A percentile compares a stretch with the other conserved stretches of the same genome.
phyloP scores from a whole-genome alignment of 2,113 vertebrate genomes.

The Candoia aspera region DNA sequence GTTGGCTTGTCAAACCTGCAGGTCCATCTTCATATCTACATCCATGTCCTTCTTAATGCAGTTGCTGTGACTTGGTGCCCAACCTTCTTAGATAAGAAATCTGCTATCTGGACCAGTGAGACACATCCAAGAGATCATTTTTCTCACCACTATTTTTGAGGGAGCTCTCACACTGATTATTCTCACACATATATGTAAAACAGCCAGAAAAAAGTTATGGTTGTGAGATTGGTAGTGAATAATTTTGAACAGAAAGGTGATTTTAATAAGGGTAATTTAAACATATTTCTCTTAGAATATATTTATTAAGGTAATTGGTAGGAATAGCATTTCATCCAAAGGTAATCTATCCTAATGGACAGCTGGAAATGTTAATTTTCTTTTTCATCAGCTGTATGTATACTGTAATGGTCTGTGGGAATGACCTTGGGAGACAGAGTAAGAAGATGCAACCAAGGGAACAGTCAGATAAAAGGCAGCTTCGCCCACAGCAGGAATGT shows the following conservation, averaged over 20 bases:
- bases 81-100: background rate
- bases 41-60: background rate
- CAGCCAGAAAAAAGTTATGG: background rate
- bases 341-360: background rate
- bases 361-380: background rate
- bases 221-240: background rate
- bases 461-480: background rate
- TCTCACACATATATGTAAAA: background rate
- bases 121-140: background rate
- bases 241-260: background rate
- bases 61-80: background rate
- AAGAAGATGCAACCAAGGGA: background rate
- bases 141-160: background rate
- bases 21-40: background rate
- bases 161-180: background rate
- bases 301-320: background rate
- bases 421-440: background rate
- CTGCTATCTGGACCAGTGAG: background rate
- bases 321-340: background rate
- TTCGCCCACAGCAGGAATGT: background rate
- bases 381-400: background rate
- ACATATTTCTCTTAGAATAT: background rate
- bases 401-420: background rate
- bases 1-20: background rate
- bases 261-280: background rate